Conservation (phyloP, 2,888 invertebrate genomes). For the Cacoxenus indagator region DNA sequence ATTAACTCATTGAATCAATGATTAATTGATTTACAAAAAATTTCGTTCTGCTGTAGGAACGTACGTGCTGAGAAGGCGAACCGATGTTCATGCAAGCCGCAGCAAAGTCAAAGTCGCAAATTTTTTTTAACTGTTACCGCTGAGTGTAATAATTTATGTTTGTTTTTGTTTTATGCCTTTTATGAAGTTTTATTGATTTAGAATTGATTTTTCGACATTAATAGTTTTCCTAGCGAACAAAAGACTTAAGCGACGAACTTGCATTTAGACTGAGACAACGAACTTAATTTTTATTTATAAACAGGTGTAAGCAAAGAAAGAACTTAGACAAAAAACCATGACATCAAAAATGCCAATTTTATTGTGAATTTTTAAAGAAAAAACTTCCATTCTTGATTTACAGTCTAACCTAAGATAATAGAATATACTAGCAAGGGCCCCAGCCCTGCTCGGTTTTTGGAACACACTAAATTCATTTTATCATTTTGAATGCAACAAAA, state of each 20-base stretch:
- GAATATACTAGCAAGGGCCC: too few relatives aligned
- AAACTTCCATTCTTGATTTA: too few relatives aligned
- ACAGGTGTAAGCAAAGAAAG: too few relatives aligned
- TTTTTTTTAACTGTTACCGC: constrained; percentile 17
- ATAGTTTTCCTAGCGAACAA: constrained; percentile 5
- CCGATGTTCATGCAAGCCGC: constrained; percentile 38
- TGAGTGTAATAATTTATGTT: background rate
- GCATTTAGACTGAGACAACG: background rate
- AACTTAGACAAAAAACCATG: too few relatives aligned
- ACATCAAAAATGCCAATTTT: too few relatives aligned
- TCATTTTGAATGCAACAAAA: too few relatives aligned
- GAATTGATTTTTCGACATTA: background rate
- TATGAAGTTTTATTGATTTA: background rate
- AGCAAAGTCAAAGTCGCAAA: constrained; percentile 7
- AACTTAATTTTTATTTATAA: background rate
- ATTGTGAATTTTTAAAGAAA: too few relatives aligned
- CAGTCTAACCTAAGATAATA: too few relatives aligned
- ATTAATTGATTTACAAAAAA: too few relatives aligned
- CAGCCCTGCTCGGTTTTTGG: too few relatives aligned
- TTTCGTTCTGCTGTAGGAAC: background rate
- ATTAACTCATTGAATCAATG: too few relatives aligned
- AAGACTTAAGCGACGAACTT: constrained; percentile 35
- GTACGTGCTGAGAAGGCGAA: constrained; percentile 42
- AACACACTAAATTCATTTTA: too few relatives aligned
- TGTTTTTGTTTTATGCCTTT: background rate